Base-by-base conservation (phyloP, 1,140 invertebrate genomes). In the Helicoverpa armigera region DNA sequence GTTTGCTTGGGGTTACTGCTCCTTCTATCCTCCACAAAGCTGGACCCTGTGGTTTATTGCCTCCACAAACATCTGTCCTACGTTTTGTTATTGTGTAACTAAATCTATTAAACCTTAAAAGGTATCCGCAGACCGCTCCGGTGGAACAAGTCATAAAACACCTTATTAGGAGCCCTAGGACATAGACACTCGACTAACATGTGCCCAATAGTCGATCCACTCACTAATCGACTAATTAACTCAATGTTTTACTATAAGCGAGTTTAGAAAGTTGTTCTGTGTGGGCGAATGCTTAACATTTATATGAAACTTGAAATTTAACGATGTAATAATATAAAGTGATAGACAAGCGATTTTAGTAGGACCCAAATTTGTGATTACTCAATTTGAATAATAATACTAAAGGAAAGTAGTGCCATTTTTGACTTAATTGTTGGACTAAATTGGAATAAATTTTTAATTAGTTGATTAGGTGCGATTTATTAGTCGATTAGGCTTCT, bases 181-280 rank as follows among this genome's bases (percentile, higher is more conserved):
- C 14, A 31, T 53, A 77, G 48, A 48, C 48, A 76, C 14, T 77
- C 51, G 50, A 65, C 74, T 77, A 67, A 77, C 74, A 77, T 77
- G 61, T 53, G 61, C 75, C 60, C 53, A 70, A 79, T 79, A 70
- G 54, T 79, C 67, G 29, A 18, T n/a, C 76, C 61, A 70, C 53
- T 79, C 76, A 79, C 31, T 69, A 79, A 79, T 79, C 76, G 65
- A 79, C 76, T 79, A 79, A 79, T 79, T 79, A 79, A 69, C 65
- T 56, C 31, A n/a, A 35, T 69, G 76, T 70, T 70, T 79, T 70
- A 79, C 63, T 79, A 79, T 58, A 75, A 79, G 54, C 54, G 65
- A 16, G 53, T 60, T 79, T 80, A 80, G 78, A 80, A 80, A 80
- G 78, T 73, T 79, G 76, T 70, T 79, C 54, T 29, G 76, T 60